Evolutionary conservation across 2,113 vertebrate species (phyloP).

Genomic region (Trichomycterus rosablanca): DNA sequence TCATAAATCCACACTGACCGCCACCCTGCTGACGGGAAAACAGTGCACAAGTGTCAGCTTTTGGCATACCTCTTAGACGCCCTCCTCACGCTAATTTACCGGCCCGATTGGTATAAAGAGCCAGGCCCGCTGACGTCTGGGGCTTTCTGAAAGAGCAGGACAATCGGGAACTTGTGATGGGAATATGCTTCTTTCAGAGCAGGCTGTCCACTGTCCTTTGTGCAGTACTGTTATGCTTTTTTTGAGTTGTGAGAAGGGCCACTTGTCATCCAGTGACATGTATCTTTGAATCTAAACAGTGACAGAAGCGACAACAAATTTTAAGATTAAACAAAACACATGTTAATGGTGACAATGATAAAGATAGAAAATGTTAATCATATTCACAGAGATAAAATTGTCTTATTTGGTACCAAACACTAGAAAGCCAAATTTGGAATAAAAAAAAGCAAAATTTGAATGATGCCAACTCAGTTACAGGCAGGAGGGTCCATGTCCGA

Average conservation of each 20-base stretch:
- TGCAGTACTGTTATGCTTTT: conserved; percentile 17
- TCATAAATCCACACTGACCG: conserved; percentile 71
- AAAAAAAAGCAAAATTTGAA: not conserved
- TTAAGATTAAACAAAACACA: too few species aligned
- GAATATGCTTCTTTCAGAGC: conserved; percentile 62
- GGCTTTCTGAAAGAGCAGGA: conserved; percentile 67
- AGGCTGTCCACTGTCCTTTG: conserved; percentile 54
- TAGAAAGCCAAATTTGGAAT: not conserved
- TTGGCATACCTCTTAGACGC: conserved; percentile 54
- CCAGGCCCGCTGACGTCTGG: conserved; percentile 59
- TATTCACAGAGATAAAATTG: too few species aligned
- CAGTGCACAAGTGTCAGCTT: conserved; percentile 34
- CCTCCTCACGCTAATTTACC: conserved; percentile 64
- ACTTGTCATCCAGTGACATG: conserved; percentile 23
- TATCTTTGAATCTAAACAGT: not conserved
- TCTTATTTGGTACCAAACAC: too few species aligned
- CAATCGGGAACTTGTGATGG: conserved; percentile 70
- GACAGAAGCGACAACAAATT: too few species aligned
- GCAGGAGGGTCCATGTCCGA: conserved; percentile 5
- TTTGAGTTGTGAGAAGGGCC: conserved; percentile 29
- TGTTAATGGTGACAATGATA: too few species aligned
- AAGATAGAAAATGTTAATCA: too few species aligned
- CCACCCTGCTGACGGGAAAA: conserved; percentile 55
- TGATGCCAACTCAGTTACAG: too few species aligned
- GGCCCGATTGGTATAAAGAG: conserved; percentile 61